A percentile compares a stretch with the other conserved stretches of the same genome.
phyloP scores from a whole-genome alignment of 2,113 vertebrate genomes.

The Heptranchias perlo region DNA sequence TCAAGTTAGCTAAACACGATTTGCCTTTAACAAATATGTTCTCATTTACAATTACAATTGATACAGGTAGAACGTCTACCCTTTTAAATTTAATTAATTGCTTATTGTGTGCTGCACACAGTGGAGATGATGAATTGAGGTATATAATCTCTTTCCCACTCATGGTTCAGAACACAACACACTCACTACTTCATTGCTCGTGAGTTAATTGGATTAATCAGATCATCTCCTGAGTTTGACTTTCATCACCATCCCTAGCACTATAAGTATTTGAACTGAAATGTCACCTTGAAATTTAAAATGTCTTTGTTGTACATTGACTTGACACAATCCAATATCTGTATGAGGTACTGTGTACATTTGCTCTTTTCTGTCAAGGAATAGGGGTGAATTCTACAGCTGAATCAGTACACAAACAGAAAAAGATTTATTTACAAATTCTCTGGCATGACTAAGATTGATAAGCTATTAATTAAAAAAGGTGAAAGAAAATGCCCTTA shows the following conservation, averaged over 20 bases:
- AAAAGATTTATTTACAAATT: neutral
- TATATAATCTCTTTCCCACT: neutral
- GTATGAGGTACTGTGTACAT: neutral
- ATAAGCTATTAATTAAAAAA: neutral
- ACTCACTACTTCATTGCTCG: conserved; percentile 4
- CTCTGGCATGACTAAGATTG: neutral
- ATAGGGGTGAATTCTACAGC: neutral
- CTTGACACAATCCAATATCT: neutral
- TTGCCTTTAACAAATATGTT: too few relatives aligned
- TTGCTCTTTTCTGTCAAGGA: neutral
- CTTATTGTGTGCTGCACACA: neutral
- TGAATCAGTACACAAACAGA: neutral
- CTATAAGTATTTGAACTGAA: neutral
- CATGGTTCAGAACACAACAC: neutral
- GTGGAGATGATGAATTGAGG: neutral
- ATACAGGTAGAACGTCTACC: neutral
- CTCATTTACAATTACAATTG: neutral
- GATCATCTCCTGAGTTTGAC: neutral
- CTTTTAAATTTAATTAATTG: neutral
- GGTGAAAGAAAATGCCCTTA: neutral
- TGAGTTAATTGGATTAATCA: neutral
- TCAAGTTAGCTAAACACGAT: too few relatives aligned
- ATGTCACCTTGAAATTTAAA: neutral
- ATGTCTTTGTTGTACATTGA: neutral
- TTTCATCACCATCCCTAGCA: neutral